These are phyloP conservation scores for Murina feae DNA, from an alignment of 2,113 vertebrate genomes.

Conservation along the genomic window DNA sequence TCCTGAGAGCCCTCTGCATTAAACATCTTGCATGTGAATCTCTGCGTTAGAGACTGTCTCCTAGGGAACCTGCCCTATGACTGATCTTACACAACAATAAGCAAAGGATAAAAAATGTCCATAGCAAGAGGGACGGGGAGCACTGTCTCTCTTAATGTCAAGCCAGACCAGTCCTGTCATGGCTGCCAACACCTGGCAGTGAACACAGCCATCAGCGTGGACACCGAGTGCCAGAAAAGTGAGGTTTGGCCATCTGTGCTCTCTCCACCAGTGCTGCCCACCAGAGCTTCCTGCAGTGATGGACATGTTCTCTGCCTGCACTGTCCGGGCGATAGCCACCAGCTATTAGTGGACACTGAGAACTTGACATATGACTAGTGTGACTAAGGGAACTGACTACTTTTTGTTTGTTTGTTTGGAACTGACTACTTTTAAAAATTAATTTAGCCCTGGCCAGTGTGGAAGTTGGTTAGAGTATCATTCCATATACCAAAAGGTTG, in stretches of 20 bases:
- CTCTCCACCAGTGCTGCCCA: neutral
- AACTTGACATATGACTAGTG: neutral
- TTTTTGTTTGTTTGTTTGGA: no score
- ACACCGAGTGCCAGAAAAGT: neutral
- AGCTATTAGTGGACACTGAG: neutral
- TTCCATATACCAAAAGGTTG: neutral
- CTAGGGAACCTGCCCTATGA: neutral
- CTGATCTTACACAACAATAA: neutral
- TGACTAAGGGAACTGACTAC: neutral
- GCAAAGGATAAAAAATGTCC: neutral
- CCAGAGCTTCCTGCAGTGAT: neutral
- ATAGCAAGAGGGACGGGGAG: neutral
- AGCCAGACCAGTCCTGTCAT: neutral
- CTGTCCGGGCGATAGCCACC: neutral
- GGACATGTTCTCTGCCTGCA: neutral
- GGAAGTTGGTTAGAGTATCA: neutral
- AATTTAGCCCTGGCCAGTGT: neutral
- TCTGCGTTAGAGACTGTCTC: neutral
- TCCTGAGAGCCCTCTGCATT: neutral
- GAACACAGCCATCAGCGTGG: neutral
- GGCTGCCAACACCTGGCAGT: neutral
- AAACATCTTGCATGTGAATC: neutral
- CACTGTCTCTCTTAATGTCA: neutral
- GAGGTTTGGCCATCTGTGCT: neutral
- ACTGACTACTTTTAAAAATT: neutral